Evolutionary conservation across 2,888 invertebrate species (phyloP).

Genomic region (Archips crataeganus): DNA sequence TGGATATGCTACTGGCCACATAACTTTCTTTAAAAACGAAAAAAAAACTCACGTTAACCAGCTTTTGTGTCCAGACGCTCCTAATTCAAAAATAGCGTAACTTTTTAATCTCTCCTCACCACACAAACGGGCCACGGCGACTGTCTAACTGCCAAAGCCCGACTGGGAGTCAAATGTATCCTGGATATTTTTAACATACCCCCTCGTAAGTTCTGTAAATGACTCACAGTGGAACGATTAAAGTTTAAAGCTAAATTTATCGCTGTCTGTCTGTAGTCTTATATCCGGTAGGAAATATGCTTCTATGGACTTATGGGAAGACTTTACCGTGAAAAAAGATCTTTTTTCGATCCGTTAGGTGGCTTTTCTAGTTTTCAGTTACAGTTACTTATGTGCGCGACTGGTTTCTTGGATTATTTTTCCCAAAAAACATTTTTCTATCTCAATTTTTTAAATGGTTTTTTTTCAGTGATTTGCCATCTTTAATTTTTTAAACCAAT

Average conservation of each 20-base stretch:
- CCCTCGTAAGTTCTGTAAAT: slow-evolving; percentile 59
- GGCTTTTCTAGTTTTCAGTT: background rate
- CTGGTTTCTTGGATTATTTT: too few species aligned
- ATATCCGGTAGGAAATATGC: slow-evolving; percentile 1
- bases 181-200: slow-evolving; percentile 76
- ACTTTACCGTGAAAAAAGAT: background rate
- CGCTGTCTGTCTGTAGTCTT: slow-evolving; percentile 25
- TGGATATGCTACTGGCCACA: background rate
- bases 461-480: too few species aligned
- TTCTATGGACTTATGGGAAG: background rate
- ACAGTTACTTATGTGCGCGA: too few species aligned
- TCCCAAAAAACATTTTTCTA: too few species aligned
- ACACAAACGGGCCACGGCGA: slow-evolving; percentile 13
- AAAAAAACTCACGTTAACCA: background rate
- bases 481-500: too few species aligned
- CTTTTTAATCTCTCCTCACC: slow-evolving; percentile 18
- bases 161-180: slow-evolving; percentile 50
- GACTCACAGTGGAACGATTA: slow-evolving; percentile 37
- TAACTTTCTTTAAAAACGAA: background rate
- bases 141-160: slow-evolving; percentile 30
- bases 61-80: background rate
- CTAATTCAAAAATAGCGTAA: slow-evolving; percentile 15
- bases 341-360: background rate
- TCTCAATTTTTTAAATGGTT: too few species aligned
- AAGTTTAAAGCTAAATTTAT: slow-evolving; percentile 31